These are phyloP conservation scores for Epinephelus fuscoguttatus DNA, from an alignment of 2,113 vertebrate species.

Conservation along the genomic window DNA sequence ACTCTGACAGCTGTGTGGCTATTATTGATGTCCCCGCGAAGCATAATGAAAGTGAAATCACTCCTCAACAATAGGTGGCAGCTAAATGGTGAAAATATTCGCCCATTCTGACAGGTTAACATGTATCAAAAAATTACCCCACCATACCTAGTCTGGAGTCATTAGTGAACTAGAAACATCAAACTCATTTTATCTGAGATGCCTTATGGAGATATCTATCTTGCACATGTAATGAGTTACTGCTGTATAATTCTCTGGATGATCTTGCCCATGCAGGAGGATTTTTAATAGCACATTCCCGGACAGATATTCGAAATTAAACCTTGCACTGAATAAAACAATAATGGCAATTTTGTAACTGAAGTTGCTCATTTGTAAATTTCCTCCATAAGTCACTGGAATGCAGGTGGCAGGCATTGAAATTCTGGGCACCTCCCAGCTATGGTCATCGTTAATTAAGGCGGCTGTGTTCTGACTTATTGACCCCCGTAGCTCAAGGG, in stretches of 20 bases:
- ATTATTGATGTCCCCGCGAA: constrained; percentile 80
- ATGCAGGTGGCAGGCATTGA: constrained; percentile 69
- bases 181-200: constrained; percentile 49
- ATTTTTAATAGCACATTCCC: constrained; percentile 53
- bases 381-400: constrained; percentile 51
- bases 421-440: constrained; percentile 77
- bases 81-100: constrained; percentile 81
- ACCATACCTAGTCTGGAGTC: constrained; percentile 52
- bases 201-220: constrained; percentile 53
- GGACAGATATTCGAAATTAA: constrained; percentile 30
- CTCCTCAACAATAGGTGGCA: constrained; percentile 78
- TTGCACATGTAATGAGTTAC: constrained; percentile 53
- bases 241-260: constrained; percentile 48
- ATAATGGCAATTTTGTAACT: constrained; percentile 32
- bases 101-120: constrained; percentile 79
- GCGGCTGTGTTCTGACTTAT: constrained; percentile 84
- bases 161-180: constrained; percentile 65
- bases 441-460: constrained; percentile 89
- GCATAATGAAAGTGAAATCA: constrained; percentile 83
- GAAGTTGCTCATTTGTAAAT: constrained; percentile 62
- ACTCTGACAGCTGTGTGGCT: constrained; percentile 81
- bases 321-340: constrained; percentile 45
- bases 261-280: constrained; percentile 26
- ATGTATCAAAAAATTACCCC: constrained; percentile 71
- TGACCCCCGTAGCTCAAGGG: constrained; percentile 85